These are phyloP conservation scores for Danaus melanippus DNA, from an alignment of 1,140 invertebrate species.

Conservation along the genomic window DNA sequence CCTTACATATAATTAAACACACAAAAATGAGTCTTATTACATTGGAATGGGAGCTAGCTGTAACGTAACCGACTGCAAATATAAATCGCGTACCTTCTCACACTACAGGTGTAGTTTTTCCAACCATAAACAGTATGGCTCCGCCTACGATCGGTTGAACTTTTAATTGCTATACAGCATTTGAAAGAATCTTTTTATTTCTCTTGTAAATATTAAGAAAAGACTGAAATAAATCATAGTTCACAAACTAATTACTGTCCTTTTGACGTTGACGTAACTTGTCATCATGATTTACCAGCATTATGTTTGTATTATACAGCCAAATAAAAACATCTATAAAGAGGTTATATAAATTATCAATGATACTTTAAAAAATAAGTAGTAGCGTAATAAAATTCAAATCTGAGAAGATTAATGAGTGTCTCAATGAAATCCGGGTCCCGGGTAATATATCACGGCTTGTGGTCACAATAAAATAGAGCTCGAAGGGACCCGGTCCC, in stretches of 20 bases:
- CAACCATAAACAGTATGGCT: conserved; percentile 35
- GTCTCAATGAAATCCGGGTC: conserved; percentile 14
- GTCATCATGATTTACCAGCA: no score
- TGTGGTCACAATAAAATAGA: conserved; percentile 14
- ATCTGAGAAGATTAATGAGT: conserved; percentile 25
- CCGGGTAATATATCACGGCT: conserved; percentile 31
- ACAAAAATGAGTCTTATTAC: conserved; percentile 29
- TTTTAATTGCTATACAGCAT: conserved; percentile 36
- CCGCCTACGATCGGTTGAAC: conserved; percentile 47
- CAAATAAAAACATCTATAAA: no score
- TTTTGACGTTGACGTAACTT: no score
- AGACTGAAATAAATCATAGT: no score
- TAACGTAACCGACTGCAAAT: background rate
- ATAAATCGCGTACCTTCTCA: conserved; percentile 35
- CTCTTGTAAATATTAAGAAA: conserved; percentile 7
- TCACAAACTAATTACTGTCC: no score
- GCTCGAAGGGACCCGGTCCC: conserved; percentile 14
- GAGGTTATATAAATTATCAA: no score
- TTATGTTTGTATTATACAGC: no score
- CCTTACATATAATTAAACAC: conserved; percentile 13
- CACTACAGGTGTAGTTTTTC: conserved; percentile 56
- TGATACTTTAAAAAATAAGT: no score
- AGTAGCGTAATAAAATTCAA: conserved; percentile 7
- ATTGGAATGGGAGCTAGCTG: background rate
- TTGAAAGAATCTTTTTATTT: conserved; percentile 14